Evolutionary conservation across 2,888 invertebrate species (phyloP), one percentile per base, ranked within the genome.

Genomic region (Furcula furcula): DNA sequence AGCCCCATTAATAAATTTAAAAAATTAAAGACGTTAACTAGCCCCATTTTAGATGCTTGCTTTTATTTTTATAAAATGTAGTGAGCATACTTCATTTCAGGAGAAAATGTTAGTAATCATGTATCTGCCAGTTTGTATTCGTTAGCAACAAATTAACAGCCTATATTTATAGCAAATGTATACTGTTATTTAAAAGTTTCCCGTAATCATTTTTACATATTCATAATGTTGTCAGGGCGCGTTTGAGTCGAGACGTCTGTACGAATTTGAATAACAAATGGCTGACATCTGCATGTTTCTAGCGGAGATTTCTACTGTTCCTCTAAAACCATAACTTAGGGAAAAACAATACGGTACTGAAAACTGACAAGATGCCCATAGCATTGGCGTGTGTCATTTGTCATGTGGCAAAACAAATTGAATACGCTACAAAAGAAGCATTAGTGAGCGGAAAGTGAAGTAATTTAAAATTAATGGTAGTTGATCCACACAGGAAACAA

Each of bases 181-280:
- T 59, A 65, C 59, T 62, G 49, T 67, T 69, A 73, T 73, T 73
- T 74, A 71, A 74, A 74, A 77, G 72, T 76, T 78, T 81, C 81
- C 79, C 84, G 80, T 82, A 82, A 86, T 81, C 74, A 70, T 85
- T 85, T 77, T 82, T 87, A 86, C 84, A 86, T 68, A 87, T 84
- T 86, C 85, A 87, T 85, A 64, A 70, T 60, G 57, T 74, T 78
- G 82, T 84, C 76, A 72, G 73, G 71, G 79, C 81, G 81, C 82
- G 82, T 86, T 81, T 73, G 76, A 76, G 79, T 72, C 76, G 74
- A 71, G 77, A 71, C 76, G 77, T 71, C 79, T 68, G 70, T 62
- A 59, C 53, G 60, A 75, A 87, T 88, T 83, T 87, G 85, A 88
- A 88, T 88, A 85, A 83, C 87, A 88, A 88, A 87, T 83, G 68